A percentile compares a stretch with the other conserved stretches of the same genome.
Conservation (phyloP, 2,888 invertebrate species). For the Caenorhabditis wallacei region DNA sequence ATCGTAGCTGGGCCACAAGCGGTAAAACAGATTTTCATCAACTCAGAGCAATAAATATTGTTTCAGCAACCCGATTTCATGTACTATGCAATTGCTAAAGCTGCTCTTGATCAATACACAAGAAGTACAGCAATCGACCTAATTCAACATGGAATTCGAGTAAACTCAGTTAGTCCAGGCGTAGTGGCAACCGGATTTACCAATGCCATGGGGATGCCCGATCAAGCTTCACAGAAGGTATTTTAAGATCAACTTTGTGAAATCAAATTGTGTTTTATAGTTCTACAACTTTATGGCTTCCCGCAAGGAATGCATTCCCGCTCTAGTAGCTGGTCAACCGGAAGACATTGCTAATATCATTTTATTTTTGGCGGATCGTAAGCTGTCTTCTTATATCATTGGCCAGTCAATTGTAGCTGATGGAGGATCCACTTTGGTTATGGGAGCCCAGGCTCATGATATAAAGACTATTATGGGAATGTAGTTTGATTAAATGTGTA, state of each 20-base stretch:
- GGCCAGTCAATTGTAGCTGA: slow-evolving; percentile 65
- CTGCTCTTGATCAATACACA: slow-evolving; percentile 59
- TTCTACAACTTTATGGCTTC: slow-evolving; percentile 36
- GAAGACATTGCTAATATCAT: slow-evolving; percentile 62
- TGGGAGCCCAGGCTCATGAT: slow-evolving; percentile 35
- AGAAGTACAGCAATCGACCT: slow-evolving; percentile 41
- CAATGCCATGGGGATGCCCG: slow-evolving; percentile 53
- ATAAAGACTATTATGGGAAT: slow-evolving; percentile 23
- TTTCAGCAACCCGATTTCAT: slow-evolving; percentile 18
- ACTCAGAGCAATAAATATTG: background rate
- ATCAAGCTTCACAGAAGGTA: slow-evolving; percentile 26
- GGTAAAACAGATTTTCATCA: background rate
- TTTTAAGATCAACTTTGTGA: background rate
- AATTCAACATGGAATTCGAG: slow-evolving; percentile 40
- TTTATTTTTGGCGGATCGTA: slow-evolving; percentile 63
- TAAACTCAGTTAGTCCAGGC: slow-evolving; percentile 63
- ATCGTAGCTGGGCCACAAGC: slow-evolving; percentile 37
- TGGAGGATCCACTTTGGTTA: slow-evolving; percentile 63
- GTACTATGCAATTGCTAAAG: slow-evolving; percentile 54
- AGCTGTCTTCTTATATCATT: slow-evolving; percentile 58
- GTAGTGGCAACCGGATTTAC: slow-evolving; percentile 54
- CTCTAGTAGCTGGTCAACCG: slow-evolving; percentile 27
- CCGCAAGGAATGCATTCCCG: slow-evolving; percentile 55
- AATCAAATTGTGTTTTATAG: slow-evolving; percentile 5
- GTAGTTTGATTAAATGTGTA: no score